Evolutionary conservation across 2,797 vertebrate genomes (phyloP).

Genomic region (Betta splendens): DNA sequence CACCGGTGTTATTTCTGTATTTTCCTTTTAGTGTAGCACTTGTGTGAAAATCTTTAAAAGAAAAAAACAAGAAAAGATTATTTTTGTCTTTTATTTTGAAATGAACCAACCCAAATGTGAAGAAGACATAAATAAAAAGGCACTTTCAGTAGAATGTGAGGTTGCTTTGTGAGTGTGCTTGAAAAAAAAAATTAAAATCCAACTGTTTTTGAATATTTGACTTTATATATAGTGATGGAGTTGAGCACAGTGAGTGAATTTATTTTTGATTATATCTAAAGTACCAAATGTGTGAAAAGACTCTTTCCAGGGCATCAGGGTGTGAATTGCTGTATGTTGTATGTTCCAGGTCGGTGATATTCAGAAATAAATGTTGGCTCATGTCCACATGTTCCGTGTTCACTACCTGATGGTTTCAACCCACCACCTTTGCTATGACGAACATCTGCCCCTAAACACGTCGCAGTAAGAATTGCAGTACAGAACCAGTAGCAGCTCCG

Average conservation of each 20-base stretch:
- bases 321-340: no score
- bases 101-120: constrained; percentile 41
- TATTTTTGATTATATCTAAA: neutral
- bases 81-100: constrained; percentile 70
- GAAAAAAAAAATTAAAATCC: constrained; percentile 26
- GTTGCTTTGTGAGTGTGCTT: constrained; percentile 29
- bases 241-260: neutral
- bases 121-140: constrained; percentile 57
- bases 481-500: constrained; percentile 25
- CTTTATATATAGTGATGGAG: no score
- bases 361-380: no score
- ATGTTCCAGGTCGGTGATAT: no score
- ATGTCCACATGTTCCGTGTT: no score
- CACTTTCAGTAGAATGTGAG: constrained; percentile 41
- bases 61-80: constrained; percentile 37
- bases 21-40: constrained; percentile 52
- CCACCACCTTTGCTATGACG: constrained; percentile 14
- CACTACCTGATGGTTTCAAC: neutral
- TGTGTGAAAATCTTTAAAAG: no score
- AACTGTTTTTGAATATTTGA: constrained; percentile 5
- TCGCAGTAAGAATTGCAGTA: constrained; percentile 27
- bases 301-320: neutral
- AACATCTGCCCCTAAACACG: constrained; percentile 11
- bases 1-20: constrained; percentile 54
- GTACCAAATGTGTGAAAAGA: neutral